Evolutionary conservation across 2,113 vertebrate species (phyloP), one percentile per base, ranked within the genome.

Genomic region (Lepus timidus): DNA sequence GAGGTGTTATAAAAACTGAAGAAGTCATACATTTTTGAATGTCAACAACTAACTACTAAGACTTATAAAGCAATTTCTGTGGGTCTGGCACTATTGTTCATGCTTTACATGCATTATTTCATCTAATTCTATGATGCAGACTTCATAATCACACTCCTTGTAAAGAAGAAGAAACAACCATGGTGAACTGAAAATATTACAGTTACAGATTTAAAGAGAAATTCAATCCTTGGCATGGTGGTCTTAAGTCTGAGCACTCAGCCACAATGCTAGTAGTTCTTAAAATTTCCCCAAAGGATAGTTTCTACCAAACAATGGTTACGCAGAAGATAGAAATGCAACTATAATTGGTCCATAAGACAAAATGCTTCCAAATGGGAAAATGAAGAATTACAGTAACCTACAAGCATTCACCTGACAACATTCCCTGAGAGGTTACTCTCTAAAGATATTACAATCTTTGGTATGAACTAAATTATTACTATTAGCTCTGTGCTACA

Each of bases 1-100:
- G 31, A 64, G 73, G 73, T 93, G 55, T 85, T 68, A 68, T 52
- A 76, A 93, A 87, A 61, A 16, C 17, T 36, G 44, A 86, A 85
- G 39, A 88, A 93, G 62, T 90, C 36, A 64, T 31, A 29, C 4
- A 17, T 25, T 49, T 81, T 51, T 23, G 4, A 67, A 44, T 55
- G 27, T 71, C 52, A 76, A 17, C 44, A 64, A 71, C 20, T 71
- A 70, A 74, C 20, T 31, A 31, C 23, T 39, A 14, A 44, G 19
- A 67, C 20, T 70, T 16, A 78, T 20, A 39, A 27, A 62, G 0
- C 6, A 68, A 27, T 92, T 65, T 17, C 27, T 84, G 9, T 84
- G 39, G 61, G 22, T 9, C 52, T 68, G 12, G 0, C 16, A 23
- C 29, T 67, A 6, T n/a, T 67, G 17, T 51, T 67, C 39, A 4